Conservation (phyloP, 2,113 vertebrate genomes). For the Elephantulus edwardii region DNA sequence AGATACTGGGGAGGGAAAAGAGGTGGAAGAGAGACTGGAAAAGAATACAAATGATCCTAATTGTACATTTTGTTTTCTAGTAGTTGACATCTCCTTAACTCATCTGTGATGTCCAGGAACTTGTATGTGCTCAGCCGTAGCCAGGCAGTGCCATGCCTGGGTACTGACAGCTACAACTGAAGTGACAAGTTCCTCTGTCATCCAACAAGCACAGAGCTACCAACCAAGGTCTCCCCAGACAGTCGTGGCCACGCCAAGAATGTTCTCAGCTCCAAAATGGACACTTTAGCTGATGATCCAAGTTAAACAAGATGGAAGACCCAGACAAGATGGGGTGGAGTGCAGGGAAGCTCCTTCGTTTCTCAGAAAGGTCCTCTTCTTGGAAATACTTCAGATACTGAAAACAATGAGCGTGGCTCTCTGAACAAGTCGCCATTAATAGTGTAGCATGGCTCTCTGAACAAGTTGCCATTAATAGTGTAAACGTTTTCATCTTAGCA, state of each 20-base stretch:
- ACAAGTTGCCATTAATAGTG: not conserved
- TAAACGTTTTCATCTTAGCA: not conserved
- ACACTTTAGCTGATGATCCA: not conserved
- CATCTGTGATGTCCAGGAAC: not conserved
- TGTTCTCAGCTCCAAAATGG: not conserved
- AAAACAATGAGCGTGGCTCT: not conserved
- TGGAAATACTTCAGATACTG: not conserved
- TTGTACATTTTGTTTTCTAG: not conserved
- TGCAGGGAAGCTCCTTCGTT: not conserved
- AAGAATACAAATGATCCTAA: not conserved
- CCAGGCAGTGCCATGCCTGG: not conserved
- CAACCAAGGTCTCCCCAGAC: not conserved
- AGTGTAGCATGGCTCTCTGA: too few species aligned
- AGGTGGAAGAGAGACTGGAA: not conserved
- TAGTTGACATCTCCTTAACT: not conserved
- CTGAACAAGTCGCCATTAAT: conserved; percentile 1
- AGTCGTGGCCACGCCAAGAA: not conserved
- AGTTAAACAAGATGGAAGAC: not conserved
- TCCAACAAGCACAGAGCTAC: not conserved
- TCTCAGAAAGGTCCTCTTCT: not conserved
- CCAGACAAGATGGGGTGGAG: not conserved
- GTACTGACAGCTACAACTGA: not conserved
- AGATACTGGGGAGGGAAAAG: not conserved
- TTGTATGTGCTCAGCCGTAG: not conserved
- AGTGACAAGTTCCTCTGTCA: not conserved